Evolutionary conservation across 2,113 vertebrate genomes (phyloP).

Genomic region (Malaclemys terrapin): DNA sequence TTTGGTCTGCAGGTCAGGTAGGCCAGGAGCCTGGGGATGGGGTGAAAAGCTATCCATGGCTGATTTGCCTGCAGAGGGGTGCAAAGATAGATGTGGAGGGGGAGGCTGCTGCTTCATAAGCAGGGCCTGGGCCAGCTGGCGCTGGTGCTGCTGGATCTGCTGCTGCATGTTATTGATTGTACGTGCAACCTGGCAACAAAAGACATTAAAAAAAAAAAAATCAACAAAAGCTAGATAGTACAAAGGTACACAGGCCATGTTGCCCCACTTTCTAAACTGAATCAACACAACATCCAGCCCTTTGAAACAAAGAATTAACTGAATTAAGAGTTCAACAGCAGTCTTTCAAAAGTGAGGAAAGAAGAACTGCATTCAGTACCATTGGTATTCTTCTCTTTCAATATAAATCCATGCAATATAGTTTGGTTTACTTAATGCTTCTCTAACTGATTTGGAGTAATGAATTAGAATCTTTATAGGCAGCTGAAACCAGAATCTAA

Average conservation of each 20-base stretch:
- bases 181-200: conserved; percentile 91
- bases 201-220: background rate
- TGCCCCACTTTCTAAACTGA: background rate
- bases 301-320: background rate
- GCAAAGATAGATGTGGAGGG: conserved; percentile 92
- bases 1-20: conserved; percentile 99
- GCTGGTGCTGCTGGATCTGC: conserved; percentile 99
- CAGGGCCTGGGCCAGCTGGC: conserved; percentile 99
- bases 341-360: background rate
- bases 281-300: background rate
- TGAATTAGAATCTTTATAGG: background rate
- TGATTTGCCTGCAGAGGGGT: conserved; percentile 92
- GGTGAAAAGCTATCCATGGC: conserved; percentile 93
- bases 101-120: conserved; percentile 96
- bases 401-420: background rate
- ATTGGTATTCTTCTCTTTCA: background rate
- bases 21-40: conserved; percentile 90
- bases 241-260: background rate
- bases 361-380: background rate
- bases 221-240: background rate
- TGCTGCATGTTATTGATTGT: conserved; percentile 99
- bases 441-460: background rate
- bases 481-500: background rate
- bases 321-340: background rate
- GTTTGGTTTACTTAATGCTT: background rate